A percentile compares a stretch with the other conserved stretches of the same genome.
These are phyloP conservation scores for Chauna torquata DNA, from an alignment of 2,113 vertebrate genomes.

Conservation along the genomic window DNA sequence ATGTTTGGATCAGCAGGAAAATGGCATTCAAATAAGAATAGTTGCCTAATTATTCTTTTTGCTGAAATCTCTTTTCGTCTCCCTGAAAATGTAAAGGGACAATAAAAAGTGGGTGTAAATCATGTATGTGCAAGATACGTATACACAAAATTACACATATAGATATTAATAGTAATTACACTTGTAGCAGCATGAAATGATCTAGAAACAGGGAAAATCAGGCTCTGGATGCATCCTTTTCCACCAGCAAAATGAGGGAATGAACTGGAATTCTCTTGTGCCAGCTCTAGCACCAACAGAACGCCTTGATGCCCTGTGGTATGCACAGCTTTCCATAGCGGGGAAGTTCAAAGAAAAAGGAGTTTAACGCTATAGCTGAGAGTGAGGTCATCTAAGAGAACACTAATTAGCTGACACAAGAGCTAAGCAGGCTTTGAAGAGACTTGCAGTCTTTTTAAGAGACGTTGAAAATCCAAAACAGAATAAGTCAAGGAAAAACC, in stretches of 20 bases:
- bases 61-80: background rate
- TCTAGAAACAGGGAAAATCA: background rate
- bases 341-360: background rate
- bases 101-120: background rate
- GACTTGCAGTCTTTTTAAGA: background rate
- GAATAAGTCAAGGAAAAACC: fast-evolving
- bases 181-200: background rate
- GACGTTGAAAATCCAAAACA: background rate
- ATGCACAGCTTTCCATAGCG: background rate
- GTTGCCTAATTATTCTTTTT: background rate
- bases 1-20: background rate
- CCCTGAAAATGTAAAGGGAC: background rate
- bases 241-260: background rate
- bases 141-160: background rate
- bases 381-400: background rate
- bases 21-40: background rate
- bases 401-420: background rate
- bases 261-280: background rate
- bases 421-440: background rate
- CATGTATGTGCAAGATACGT: background rate
- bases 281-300: background rate
- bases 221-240: background rate
- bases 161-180: background rate
- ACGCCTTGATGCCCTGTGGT: background rate
- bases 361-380: background rate